Base-by-base conservation (phyloP, 2,888 invertebrate species). In the Xestia sexstrigata region DNA sequence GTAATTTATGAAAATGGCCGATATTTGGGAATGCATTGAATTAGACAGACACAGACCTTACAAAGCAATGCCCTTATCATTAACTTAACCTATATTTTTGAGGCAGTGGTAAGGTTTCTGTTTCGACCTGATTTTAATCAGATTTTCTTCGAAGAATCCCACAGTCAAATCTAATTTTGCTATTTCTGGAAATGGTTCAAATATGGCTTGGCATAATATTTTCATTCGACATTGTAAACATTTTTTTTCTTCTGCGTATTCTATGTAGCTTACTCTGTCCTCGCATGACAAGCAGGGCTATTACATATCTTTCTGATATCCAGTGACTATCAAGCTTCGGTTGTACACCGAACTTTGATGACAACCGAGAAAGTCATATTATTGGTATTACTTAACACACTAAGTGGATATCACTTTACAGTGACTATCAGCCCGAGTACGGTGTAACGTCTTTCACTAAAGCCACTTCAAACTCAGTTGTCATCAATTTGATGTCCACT, bases 31-130 rank as follows among this genome's bases (percentile, higher is more conserved):
- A 15, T 35, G 42, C 15, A 63, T 42, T 45, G 8, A 35, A 74
- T 55, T 20, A 17, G 17, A 47, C 17, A 17, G 17, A 47, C 47
- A 17, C 47, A 47, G 15, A 58, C 20, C 15, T 70, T 17, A 30
- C 30, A 49, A 20, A 66, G 39, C 26, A 60, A 17, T 68, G 17
- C 47, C 47, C 6, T 62, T 26, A 49, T 17, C 13, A 42, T 79
- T 35, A 11, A 42, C 8, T 39, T 58, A 58, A 65, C 47, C n/a
- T 49, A 23, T 3, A 55, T 55, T 47, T 45, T 78, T 5, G 13
- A 42, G 47, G 63, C 81, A 78, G 74, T 78, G 65, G 74, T 73
- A 81, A 13, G 81, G 23, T 78, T 81, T 78, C 81, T 55, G 47
- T 42, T 17, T 42, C n/a, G 23, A 49, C 20, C 30, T 58, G 74